These are phyloP conservation scores for Drosophila suzukii DNA, from an alignment of 1,140 invertebrate genomes.

Conservation along the genomic window DNA sequence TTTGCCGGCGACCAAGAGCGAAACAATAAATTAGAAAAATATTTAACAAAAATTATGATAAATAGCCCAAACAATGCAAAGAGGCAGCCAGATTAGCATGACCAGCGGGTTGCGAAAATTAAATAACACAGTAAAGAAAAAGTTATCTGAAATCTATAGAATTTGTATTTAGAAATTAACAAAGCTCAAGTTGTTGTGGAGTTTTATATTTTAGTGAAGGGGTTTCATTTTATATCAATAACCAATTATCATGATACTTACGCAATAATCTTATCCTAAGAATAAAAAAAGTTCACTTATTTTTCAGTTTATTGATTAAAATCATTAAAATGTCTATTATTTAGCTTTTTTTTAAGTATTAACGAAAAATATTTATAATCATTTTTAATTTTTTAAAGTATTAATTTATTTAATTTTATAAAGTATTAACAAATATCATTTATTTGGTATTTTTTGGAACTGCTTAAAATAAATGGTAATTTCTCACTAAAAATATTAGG, in stretches of 20 bases:
- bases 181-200: too few species aligned
- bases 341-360: too few species aligned
- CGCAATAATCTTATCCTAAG: neutral
- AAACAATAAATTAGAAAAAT: slow-evolving; percentile 68
- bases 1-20: slow-evolving; percentile 27
- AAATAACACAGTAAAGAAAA: slow-evolving; percentile 25
- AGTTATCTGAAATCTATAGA: neutral
- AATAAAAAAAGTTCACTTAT: neutral
- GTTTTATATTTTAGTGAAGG: neutral
- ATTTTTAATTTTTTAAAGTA: too few species aligned
- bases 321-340: too few species aligned
- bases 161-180: neutral
- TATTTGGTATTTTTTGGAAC: too few species aligned
- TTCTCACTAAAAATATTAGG: too few species aligned
- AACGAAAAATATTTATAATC: too few species aligned
- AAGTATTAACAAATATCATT: too few species aligned
- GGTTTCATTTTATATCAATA: too few species aligned
- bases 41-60: slow-evolving; percentile 66
- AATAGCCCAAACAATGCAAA: slow-evolving; percentile 48
- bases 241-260: neutral
- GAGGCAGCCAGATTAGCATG: slow-evolving; percentile 58
- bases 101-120: slow-evolving; percentile 36
- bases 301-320: too few species aligned
- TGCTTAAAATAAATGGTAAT: too few species aligned
- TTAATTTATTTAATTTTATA: too few species aligned